Percentiles rank a stretch among this genome's conserved stretches.
These are phyloP conservation scores for Gymnogyps californianus DNA, from an alignment of 2,113 vertebrate species.

Conservation along the genomic window DNA sequence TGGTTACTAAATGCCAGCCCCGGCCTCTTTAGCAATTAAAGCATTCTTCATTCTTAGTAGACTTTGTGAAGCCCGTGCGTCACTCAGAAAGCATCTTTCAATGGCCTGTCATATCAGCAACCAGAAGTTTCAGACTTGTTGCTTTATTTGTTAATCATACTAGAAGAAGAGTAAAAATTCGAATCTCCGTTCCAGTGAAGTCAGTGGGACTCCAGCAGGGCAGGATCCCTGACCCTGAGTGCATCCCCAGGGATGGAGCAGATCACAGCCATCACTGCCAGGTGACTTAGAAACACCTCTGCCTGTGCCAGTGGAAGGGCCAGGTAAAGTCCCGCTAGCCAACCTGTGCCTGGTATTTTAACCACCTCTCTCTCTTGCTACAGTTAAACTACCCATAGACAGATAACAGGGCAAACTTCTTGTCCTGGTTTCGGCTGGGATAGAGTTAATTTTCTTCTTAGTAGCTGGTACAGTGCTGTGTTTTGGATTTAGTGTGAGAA, in stretches of 20 bases:
- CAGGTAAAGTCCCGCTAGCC: accelerated
- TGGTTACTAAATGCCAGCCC: slow-evolving; percentile 40
- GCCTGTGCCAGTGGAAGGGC: neutral
- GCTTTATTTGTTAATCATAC: neutral
- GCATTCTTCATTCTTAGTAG: neutral
- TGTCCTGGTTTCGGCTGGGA: too few species aligned
- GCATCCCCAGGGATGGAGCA: neutral
- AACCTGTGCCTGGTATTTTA: neutral
- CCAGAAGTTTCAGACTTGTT: neutral
- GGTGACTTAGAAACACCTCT: neutral
- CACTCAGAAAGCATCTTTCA: neutral
- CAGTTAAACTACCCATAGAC: neutral
- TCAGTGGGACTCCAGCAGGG: neutral
- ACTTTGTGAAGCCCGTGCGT: neutral
- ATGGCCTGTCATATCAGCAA: neutral
- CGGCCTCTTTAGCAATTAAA: slow-evolving; percentile 45
- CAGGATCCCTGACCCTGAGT: neutral
- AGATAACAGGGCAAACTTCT: neutral
- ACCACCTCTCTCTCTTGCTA: neutral
- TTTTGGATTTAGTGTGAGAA: too few species aligned
- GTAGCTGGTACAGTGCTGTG: too few species aligned
- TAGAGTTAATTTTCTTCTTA: too few species aligned
- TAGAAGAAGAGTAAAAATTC: neutral
- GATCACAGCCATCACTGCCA: neutral
- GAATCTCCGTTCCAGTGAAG: neutral